Evolutionary conservation across 2,113 vertebrate species (phyloP).

Genomic region (Antigone vipio): DNA sequence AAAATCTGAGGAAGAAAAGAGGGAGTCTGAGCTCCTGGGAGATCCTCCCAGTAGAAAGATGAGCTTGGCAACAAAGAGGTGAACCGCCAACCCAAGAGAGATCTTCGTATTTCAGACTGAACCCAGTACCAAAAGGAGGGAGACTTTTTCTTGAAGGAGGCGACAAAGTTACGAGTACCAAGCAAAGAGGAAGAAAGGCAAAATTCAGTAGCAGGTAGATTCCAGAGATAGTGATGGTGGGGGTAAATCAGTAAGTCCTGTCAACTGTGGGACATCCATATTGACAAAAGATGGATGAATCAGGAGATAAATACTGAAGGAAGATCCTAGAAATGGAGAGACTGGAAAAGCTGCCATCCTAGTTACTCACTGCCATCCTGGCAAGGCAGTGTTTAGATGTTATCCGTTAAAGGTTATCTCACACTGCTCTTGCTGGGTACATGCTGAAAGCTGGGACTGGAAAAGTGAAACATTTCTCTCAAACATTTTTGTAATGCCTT

Average conservation of each 20-base stretch:
- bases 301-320: not conserved
- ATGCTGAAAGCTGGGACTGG: not conserved
- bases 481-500: conserved; percentile 4
- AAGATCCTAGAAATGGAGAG: not conserved
- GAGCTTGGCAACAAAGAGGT: not conserved
- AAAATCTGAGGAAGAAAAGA: not conserved
- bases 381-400: not conserved
- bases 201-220: not conserved
- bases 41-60: not conserved
- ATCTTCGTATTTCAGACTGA: not conserved
- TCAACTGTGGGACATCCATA: not conserved
- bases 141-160: not conserved
- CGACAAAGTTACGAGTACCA: not conserved
- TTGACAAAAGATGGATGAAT: not conserved
- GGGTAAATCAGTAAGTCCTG: not conserved
- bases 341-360: not conserved
- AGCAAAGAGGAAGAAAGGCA: not conserved
- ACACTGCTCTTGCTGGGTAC: not conserved
- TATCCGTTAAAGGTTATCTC: not conserved
- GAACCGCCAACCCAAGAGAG: not conserved
- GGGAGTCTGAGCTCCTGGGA: not conserved
- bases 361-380: not conserved
- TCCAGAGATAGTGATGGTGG: not conserved
- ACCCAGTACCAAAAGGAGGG: not conserved
- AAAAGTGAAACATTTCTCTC: conserved; percentile 16